Base-by-base conservation (phyloP, 2,113 vertebrate genomes). In the Lepidothrix coronata region DNA sequence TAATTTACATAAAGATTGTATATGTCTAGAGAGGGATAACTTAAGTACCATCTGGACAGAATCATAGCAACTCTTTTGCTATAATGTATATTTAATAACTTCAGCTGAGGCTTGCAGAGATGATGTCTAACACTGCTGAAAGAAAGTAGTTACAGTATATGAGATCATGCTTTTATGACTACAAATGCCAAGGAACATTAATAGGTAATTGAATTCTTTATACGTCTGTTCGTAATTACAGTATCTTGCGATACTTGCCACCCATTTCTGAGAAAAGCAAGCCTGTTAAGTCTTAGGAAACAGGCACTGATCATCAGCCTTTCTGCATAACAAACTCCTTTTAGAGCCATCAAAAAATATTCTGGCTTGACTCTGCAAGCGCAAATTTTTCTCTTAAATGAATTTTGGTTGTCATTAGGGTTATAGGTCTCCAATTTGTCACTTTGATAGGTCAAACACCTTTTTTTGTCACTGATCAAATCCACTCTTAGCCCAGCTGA, bases 61-160 rank as follows among this genome's bases (percentile, higher is more conserved):
- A 93, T 91, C 85, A 86, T 71, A 89, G 49, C 6, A 4, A 78
- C 55, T 58, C 61, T 94, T 93, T 87, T 73, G 28, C 65, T 89
- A 3, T 96, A 96, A 91, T 91, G 77, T 88, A 49, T 85, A 86
- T 91, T 94, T 96, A 96, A 95, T 96, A 93, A 91, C 54, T 72
- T 94, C 88, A 85, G 55, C 49, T 13, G 67, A 61, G 39, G 27
- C 58, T 97, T 93, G 57, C 51, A 67, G 68, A 84, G 59, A 84
- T 83, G 82, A 44, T 75, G 68, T 92, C 51, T 90, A 94, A 78
- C 58, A 71, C 48, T 92, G 78, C 43, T 84, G 70, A 86, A 93
- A 85, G 30, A 70, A 91, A 92, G 27, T 61, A 54, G 57, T 91
- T 81, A 81, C 8, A 7, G 66, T 77, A 16, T 72, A 73, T 96